Base-by-base conservation (phyloP, 1,140 invertebrate genomes). In the Drosophila insularis region DNA sequence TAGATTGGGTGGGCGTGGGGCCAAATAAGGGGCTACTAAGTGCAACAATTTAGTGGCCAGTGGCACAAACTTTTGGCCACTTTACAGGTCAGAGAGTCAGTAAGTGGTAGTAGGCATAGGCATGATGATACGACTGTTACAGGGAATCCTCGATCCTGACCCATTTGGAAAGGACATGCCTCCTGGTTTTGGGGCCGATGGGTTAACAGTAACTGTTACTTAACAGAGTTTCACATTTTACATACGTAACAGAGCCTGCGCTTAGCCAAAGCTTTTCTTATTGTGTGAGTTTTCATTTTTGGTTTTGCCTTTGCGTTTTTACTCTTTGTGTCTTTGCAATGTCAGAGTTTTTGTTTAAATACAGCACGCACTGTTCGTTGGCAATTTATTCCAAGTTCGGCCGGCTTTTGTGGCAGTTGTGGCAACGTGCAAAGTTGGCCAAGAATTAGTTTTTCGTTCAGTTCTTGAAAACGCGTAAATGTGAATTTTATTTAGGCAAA, bases 341-440 rank as follows among this genome's bases (percentile, higher is more conserved):
- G 67, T 43, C 75, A 85, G 65, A 65, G 46, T 21, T 55, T 77
- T 69, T 78, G 69, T 89, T 87, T 87, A 87, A 87, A 87, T 87
- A 87, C 82, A 68, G 82, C 69, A 74, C 79, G 82, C 80, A 82
- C 84, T 61, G 82, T 65, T 75, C 79, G 87, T 69, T 87, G 79
- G 66, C 84, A 82, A 82, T 82, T 87, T 87, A 87, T 89, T 87
- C 84, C 75, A 82, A 89, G 82, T 89, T 89, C 72, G 79, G 80
- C 82, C 82, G 82, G 82, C 82, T 89, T 87, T 87, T 86, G 82
- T 79, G 65, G 79, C 82, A 75, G 62, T 79, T 80, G 79, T 53
- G 78, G 75, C 79, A 68, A 75, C 78, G 21, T 59, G 2, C 31
- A 50, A 70, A 43, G 19, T n/a, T 63, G 43, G 35, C 46, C 14